Evolutionary conservation across 1,140 invertebrate genomes (phyloP), one percentile per base, ranked within the genome.

Genomic region (Cydia fagiglandana): DNA sequence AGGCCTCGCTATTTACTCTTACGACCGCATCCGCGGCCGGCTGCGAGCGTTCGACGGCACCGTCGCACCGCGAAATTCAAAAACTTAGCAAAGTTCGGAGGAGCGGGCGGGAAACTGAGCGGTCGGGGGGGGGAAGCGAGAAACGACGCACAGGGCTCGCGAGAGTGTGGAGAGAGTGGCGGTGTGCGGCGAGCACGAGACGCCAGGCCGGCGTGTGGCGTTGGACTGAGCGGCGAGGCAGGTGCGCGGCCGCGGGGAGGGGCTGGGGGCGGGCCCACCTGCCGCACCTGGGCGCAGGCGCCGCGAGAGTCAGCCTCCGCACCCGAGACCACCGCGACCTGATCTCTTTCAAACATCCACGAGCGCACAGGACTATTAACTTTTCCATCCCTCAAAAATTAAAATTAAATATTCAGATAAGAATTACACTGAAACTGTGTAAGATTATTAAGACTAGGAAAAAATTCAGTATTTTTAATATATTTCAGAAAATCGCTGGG

Each of bases 241-340:
- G 88, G 89, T 90, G 88, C 85, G 87, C 85, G 87, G 81, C 83
- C 56, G 85, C 80, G 88, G 88, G 86, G 84, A 86, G 86, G 85
- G 81, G 83, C 79, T 86, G 86, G 89, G 89, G 90, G 89, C 88
- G 89, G 89, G 89, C 86, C 88, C 84, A 91, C 89, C 89, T 91
- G 89, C 84, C 82, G 83, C 89, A 92, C 91, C 91, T 92, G 90
- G 89, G 91, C 91, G 91, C 91, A 82, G 90, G 91, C 91, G 91
- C 83, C 86, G 83, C 87, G 84, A 84, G 82, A 79, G 86, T 88
- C 88, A 87, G 90, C 91, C 91, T 90, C 91, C 87, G 84, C 45
- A 68, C 73, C 45, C 28, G 20, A 73, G 79, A 77, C 79, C 77
- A 77, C 70, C 81, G n/a, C 15, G 34, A 17, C 66, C 66, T 70